Base-by-base conservation (phyloP, 2,888 invertebrate genomes). In the Polia nebulosa region DNA sequence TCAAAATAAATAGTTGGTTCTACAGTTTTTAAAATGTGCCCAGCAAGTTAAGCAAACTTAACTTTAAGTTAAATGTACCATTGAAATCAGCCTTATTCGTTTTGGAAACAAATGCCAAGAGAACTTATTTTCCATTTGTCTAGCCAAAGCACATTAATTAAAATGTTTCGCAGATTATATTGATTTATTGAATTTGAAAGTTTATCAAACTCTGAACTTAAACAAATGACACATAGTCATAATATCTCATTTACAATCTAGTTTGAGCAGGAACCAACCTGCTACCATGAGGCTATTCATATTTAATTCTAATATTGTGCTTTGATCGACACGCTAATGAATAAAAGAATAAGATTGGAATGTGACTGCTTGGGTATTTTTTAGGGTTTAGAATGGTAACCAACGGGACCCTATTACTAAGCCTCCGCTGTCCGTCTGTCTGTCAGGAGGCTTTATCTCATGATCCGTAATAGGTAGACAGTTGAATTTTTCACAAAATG, bases 191-290 rank as follows among this genome's bases (percentile, higher is more conserved):
- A 11, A 20, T 13, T 39, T 39, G 49, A 17, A 47, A 62, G 6
- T 73, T 72, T 73, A 73, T 73, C 62, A 32, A 5, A 27, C 2
- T 3, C 8, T 36, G n/a, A 44, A 49, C 32, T 39, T 53, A 49
- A 60, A 60, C 41, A 52, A 52, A 29, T 53, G 6, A 68, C 29
- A 68, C 22, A 60, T 25, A 27, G 44, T 49, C 44, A 53, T 60
- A 47, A 68, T 51, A 64, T 51, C 57, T 64, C 59, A 53, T 60
- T 68, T 55, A 32, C 20, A 49, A 69, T 66, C 75, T 51, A 34
- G 80, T 81, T 78, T 47, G 0, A 72, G 69, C 80, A 53, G 61
- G 75, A 60, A 53, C 8, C 13, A 57, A 32, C 65, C 52, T 0
- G 15, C 39, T 22, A 5, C 34, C 17, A 32, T 53, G 41, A 41